Conservation (phyloP, 2,113 vertebrate genomes). For the Esox niger region DNA sequence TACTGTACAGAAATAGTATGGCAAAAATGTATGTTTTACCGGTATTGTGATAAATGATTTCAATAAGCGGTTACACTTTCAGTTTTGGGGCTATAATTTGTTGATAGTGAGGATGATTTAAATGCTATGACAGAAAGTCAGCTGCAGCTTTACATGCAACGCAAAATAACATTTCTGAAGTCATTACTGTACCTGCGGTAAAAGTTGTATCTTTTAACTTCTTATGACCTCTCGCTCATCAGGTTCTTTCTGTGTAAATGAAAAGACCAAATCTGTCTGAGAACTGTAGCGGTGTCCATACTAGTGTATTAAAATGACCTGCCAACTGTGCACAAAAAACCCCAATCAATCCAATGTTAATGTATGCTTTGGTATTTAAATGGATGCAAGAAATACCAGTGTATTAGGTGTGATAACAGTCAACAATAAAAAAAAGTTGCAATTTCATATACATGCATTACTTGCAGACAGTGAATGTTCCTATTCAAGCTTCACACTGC, state of each 20-base stretch:
- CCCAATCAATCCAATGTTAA: background rate
- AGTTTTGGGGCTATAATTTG: background rate
- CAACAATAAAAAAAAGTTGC: no score
- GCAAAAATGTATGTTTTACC: no score
- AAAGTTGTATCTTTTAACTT: conserved; percentile 42
- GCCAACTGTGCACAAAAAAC: background rate
- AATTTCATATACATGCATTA: no score
- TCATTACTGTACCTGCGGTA: conserved; percentile 64
- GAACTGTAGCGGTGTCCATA: conserved; percentile 35
- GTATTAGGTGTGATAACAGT: no score
- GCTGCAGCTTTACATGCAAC: conserved; percentile 11
- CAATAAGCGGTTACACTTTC: background rate
- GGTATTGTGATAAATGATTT: background rate
- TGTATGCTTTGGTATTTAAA: no score
- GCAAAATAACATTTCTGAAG: conserved; percentile 37
- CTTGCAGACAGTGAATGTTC: no score
- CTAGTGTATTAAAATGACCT: background rate
- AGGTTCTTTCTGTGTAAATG: conserved; percentile 45
- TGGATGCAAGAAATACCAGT: no score
- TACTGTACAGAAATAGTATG: no score
- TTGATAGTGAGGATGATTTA: background rate
- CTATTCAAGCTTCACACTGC: no score
- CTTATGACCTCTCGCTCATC: conserved; percentile 23
- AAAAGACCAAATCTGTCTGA: conserved; percentile 28
- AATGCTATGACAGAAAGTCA: conserved; percentile 18